Conservation (phyloP, 2,888 invertebrate species). For the Pemphredon lugubris region DNA sequence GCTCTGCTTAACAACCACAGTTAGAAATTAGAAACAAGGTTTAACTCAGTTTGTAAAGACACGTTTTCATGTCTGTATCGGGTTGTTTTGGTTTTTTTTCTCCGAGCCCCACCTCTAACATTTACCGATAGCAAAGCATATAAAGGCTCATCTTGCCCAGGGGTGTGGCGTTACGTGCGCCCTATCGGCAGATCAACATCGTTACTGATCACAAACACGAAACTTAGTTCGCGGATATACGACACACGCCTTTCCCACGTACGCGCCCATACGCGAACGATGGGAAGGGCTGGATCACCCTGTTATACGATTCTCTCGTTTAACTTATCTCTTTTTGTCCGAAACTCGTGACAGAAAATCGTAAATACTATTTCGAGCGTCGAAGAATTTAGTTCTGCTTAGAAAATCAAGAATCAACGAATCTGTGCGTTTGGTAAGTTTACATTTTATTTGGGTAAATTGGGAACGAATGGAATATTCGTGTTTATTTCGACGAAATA, state of each 20-base stretch:
- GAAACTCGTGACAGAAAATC: background rate
- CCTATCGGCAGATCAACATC: slow-evolving; percentile 46
- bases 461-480: too few relatives aligned
- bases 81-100: background rate
- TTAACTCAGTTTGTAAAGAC: background rate
- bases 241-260: slow-evolving; percentile 23
- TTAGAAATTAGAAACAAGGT: too few relatives aligned
- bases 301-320: slow-evolving; percentile 10
- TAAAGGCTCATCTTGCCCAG: slow-evolving; percentile 29
- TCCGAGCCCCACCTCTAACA: background rate
- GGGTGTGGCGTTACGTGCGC: slow-evolving; percentile 55
- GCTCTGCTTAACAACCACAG: too few relatives aligned
- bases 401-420: too few relatives aligned
- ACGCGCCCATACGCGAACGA: slow-evolving; percentile 22
- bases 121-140: slow-evolving; percentile 20
- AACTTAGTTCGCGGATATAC: slow-evolving; percentile 10
- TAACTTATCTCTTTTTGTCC: slow-evolving; percentile 11
- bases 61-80: background rate
- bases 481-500: too few relatives aligned
- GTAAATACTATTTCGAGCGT: slow-evolving; percentile 2
- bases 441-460: background rate
- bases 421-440: background rate
- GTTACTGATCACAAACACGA: slow-evolving; percentile 55
- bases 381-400: background rate
- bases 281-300: slow-evolving; percentile 42